Evolutionary conservation across 1,140 invertebrate species (phyloP), one percentile per base, ranked within the genome.

Genomic region (Calliopsis andreniformis): DNA sequence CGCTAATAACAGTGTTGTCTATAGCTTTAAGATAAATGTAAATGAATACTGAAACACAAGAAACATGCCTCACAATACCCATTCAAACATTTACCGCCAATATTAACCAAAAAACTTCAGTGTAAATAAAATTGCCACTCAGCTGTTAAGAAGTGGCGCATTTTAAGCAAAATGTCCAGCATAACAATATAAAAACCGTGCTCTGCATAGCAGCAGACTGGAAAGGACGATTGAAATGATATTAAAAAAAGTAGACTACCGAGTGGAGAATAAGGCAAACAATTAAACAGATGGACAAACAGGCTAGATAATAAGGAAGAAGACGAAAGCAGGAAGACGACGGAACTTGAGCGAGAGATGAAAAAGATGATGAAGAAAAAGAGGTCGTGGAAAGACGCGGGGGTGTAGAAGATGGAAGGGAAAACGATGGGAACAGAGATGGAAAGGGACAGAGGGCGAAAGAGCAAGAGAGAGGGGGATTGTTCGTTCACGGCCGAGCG

Each of bases 401-500:
- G 53, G 43, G n/a, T n/a, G 16, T 43, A 49, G n/a, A 20, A 59
- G 23, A 35, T 4, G 32, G 20, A 23, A 14, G 28, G 12, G 35
- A 39, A 39, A 39, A 39, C 35, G 35, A 39, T 39, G 35, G 35
- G 4, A 39, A 39, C 35, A 39, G 35, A 39, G 35, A 67, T 3
- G 20, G 30, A 23, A 16, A 25, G 18, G 16, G 25, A 10, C 32
- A 32, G 20, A 30, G 39, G 25, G 23, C 10, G 10, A 39, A 10
- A 39, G 10, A 10, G 35, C 10, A 39, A 39, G 53, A 61, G 14
- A 47, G 68, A 67, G 78, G 55, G 49, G 45, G 58, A 70, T 63
- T 51, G 39, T 51, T 73, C 51, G 55, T 82, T 78, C 81, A 81
- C 68, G 43, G 73, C 51, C 75, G 63, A 81, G 81, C 79, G 81